Conservation (phyloP, 2,797 vertebrate genomes). For the Mus spretus region DNA sequence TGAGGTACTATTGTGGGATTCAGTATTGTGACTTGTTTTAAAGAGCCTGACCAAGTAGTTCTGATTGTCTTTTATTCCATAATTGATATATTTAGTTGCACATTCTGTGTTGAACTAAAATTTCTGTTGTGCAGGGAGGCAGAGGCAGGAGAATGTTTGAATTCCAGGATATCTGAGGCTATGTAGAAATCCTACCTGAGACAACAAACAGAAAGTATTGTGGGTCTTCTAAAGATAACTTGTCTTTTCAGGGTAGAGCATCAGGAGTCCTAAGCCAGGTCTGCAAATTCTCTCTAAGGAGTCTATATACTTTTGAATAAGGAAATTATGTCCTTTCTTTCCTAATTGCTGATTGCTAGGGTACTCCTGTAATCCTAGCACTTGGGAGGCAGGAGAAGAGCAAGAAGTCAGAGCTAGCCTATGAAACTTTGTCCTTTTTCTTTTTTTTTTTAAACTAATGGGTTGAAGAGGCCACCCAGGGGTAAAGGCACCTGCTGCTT, state of each 20-base stretch:
- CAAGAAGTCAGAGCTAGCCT: neutral
- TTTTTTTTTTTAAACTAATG: neutral
- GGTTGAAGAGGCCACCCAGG: neutral
- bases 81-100: constrained; percentile 52
- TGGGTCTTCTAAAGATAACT: constrained; percentile 47
- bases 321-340: neutral
- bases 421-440: neutral
- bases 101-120: constrained; percentile 41
- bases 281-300: neutral
- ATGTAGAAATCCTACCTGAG: neutral
- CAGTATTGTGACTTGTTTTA: neutral
- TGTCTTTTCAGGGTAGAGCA: constrained; percentile 12
- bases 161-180: neutral
- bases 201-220: neutral
- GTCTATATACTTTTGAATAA: neutral
- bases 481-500: neutral
- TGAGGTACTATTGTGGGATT: constrained; percentile 84
- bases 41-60: constrained; percentile 58
- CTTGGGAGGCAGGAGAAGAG: neutral
- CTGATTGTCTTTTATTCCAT: constrained; percentile 41
- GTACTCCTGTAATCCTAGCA: neutral
- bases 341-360: neutral
- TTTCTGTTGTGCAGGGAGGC: neutral
- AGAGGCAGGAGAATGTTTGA: neutral
- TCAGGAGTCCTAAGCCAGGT: neutral